Evolutionary conservation across 1,140 invertebrate species (phyloP), one percentile per base, ranked within the genome.

Genomic region (Tetraneura akinire): DNA sequence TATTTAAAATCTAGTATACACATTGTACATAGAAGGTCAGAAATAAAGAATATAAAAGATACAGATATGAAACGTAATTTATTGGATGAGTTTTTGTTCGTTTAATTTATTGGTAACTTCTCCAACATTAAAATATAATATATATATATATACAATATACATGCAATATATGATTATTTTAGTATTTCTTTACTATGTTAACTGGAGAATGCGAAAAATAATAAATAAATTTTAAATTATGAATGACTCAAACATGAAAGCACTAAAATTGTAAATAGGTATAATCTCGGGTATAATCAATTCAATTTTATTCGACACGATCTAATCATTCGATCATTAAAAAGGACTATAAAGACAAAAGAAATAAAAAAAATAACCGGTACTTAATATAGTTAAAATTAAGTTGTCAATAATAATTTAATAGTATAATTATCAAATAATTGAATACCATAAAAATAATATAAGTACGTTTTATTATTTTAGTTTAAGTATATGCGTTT

Each of bases 21-120:
- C n/a, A n/a, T 37, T 37, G 32, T 37, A 4, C n/a, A n/a, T 78
- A 60, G 55, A 78, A 78, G 42, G 55, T 45, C 74, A 23, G 45
- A 32, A 62, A 78, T 55, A 62, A 78, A 62, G 42, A 42, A 21
- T 10, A 37, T 37, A 29, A 42, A 42, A 78, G 5, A 11, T 45
- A 78, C 37, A 37, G 23, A 29, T 4, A 26, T 42, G 51, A 45
- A 78, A 62, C 3, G 16, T 78, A 78, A 78, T 62, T 78, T 78
- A 78, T 78, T 62, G 55, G 51, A 21, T 60, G 37, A 45, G 55
- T 78, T 78, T 78, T 78, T 60, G 9, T 45, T 6, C 62, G 32
- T 57, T 32, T 62, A 62, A 78, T 78, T 62, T 47, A 62, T 78
- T 13, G 37, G 23, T 42, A 13, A 45, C 37, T 78, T 60, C 62